Conservation (phyloP, 2,888 invertebrate genomes). For the Troides helena region DNA sequence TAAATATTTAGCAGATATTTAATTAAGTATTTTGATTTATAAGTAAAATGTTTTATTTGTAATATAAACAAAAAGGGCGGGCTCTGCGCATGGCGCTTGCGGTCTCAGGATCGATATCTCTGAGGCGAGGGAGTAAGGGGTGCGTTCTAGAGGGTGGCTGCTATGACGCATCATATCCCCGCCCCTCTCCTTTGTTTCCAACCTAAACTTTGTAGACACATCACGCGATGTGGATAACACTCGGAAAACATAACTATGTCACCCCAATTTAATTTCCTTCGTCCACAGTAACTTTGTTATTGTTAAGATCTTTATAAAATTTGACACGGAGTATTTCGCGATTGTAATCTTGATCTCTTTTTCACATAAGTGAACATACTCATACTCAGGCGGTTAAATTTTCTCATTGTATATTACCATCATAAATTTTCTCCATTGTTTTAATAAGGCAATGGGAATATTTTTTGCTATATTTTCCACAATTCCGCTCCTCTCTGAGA, state of each 20-base stretch:
- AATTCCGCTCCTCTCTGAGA: slow-evolving; percentile 32
- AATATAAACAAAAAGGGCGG: slow-evolving; percentile 73
- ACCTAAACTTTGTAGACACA: slow-evolving; percentile 34
- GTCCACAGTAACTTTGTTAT: not conserved
- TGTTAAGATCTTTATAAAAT: not conserved
- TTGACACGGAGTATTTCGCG: not conserved
- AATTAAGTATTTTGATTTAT: no score
- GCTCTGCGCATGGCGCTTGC: slow-evolving; percentile 70
- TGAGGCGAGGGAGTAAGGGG: slow-evolving; percentile 56
- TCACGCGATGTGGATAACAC: slow-evolving; percentile 10
- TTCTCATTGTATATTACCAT: slow-evolving; percentile 34
- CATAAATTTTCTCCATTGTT: slow-evolving; percentile 54
- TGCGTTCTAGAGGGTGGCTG: slow-evolving; percentile 52
- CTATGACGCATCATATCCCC: slow-evolving; percentile 72
- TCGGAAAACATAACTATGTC: slow-evolving; percentile 1
- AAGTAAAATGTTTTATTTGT: slow-evolving; percentile 35
- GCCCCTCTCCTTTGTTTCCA: slow-evolving; percentile 52
- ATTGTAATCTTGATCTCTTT: slow-evolving; percentile 1
- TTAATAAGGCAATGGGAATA: slow-evolving; percentile 38
- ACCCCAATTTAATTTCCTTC: not conserved
- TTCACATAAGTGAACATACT: slow-evolving; percentile 14
- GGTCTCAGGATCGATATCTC: slow-evolving; percentile 59
- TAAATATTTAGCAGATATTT: no score
- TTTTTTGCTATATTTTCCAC: slow-evolving; percentile 30
- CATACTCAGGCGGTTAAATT: slow-evolving; percentile 28